Conservation (phyloP, 2,797 vertebrate species). For the Phalanger gymnotis region DNA sequence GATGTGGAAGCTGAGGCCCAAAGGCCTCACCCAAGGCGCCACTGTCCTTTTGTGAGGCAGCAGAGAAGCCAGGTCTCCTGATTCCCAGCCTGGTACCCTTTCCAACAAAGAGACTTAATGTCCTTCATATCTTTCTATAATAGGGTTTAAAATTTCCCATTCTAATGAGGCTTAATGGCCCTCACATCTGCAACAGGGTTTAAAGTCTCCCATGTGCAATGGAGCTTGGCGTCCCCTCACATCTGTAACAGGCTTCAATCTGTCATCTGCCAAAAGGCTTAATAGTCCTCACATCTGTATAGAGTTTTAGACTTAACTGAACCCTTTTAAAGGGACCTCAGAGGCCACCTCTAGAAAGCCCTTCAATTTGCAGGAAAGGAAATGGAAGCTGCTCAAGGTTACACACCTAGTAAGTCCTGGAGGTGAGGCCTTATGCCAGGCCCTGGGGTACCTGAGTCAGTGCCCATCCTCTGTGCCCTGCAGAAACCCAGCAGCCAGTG, state of each 20-base stretch:
- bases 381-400: too few relatives aligned
- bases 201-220: neutral
- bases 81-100: neutral
- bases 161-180: neutral
- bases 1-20: neutral
- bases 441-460: too few relatives aligned
- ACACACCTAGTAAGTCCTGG: neutral
- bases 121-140: neutral
- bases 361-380: neutral
- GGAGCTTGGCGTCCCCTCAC: neutral
- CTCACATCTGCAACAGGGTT: neutral
- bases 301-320: neutral
- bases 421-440: neutral
- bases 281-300: neutral
- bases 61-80: neutral
- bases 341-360: neutral
- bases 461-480: too few relatives aligned
- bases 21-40: neutral
- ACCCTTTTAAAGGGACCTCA: neutral
- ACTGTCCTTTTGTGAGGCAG: neutral
- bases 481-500: neutral
- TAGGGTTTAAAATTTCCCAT: neutral
- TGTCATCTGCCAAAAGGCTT: neutral
- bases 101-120: neutral
- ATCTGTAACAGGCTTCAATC: neutral